phyloP scores from a whole-genome alignment of 2,797 vertebrate species.

The Falco rusticolus region DNA sequence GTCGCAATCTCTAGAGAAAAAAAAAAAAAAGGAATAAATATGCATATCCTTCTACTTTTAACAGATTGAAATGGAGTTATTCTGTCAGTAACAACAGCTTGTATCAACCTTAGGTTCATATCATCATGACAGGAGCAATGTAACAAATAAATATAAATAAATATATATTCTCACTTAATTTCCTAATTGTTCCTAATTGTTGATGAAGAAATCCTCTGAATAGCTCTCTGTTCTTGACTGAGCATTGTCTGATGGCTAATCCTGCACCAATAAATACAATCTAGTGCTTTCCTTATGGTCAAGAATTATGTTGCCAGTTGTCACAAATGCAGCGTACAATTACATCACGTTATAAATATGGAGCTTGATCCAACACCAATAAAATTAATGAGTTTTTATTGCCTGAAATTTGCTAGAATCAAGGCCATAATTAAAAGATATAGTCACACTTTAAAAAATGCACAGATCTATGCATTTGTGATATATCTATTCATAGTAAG shows the following conservation, averaged over 20 bases:
- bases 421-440: constrained; percentile 37
- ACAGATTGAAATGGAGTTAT: background rate
- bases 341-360: background rate
- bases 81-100: background rate
- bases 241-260: background rate
- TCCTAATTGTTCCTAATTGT: background rate
- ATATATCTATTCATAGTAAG: background rate
- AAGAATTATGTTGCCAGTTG: constrained; percentile 40
- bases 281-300: background rate
- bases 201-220: background rate
- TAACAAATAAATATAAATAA: background rate
- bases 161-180: background rate
- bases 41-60: background rate
- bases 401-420: constrained; percentile 32
- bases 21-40: background rate
- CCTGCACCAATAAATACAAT: background rate
- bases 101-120: background rate
- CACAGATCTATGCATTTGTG: background rate
- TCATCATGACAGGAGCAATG: background rate
- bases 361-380: constrained; percentile 17
- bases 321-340: constrained; percentile 13
- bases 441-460: background rate
- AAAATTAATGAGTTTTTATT: constrained; percentile 31
- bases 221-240: background rate
- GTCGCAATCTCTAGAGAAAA: background rate